Base-by-base conservation (phyloP, 2,888 invertebrate species). In the Ceraclea dissimilis region DNA sequence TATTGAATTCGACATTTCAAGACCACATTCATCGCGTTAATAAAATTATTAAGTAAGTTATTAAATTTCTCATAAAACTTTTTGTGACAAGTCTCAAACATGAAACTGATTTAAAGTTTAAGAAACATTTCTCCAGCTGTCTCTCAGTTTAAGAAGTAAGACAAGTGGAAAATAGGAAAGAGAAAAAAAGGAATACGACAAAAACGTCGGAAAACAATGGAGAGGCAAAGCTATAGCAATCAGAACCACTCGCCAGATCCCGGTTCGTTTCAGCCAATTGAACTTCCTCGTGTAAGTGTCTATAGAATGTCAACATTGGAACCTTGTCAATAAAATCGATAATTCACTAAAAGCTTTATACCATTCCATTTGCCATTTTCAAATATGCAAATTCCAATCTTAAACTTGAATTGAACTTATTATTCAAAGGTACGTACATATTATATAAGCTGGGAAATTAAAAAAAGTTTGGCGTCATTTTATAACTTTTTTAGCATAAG, bases 291-390 rank as follows among this genome's bases (percentile, higher is more conserved):
- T 50, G 46, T 10, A 19, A 46, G 46, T n/a, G n/a, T 17, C 46
- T 46, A 46, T 46, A 46, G 46, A 54, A 54, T 60, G 57, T 60
- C 54, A 60, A 60, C 60, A 57, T 54, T 49, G 52, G 46, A 51
- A 57, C 33, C 43, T 55, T 52, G 51, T 59, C 49, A 47, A 51
- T 48, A 56, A 59, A 56, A 52, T 58, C 58, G 52, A 55, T 58
- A 52, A 49, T 43, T 33, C 51, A 33, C 51, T 52, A 49, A 48
- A 54, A 55, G 58, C 58, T 46, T 46, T 46, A 26, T 39, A 19
- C 46, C 46, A 46, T 46, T 54, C 48, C 39, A 21, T 43, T 47
- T 39, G 19, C 20, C n/a, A 18, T 51, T 39, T 51, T 44, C 17
- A 52, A 52, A 52, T 44, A 52, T 52, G 52, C 52, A 52, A 52